Base-by-base conservation (phyloP, 2,113 vertebrate species). In the Copsychus sechellarum region DNA sequence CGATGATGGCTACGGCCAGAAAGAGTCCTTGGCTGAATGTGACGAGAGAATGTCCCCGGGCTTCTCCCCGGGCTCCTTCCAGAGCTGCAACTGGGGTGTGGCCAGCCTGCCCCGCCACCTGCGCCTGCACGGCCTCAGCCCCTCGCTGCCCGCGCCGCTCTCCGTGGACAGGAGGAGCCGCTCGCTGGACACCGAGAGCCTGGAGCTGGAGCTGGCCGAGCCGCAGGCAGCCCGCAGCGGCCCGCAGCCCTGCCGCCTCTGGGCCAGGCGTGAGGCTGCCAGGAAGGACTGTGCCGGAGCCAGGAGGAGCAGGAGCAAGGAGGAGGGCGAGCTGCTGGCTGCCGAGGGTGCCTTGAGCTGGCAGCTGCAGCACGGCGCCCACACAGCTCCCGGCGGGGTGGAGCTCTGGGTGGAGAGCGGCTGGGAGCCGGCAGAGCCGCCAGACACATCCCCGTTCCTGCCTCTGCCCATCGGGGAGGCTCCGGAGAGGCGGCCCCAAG, bases 41-140 rank as follows among this genome's bases (percentile, higher is more conserved):
- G 98, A 98, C 61, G 98, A 98, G 93, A 97, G 98, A 77, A 98
- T 98, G 96, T 98, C 96, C 98, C 98, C 84, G 72, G 98, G 94
- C 98, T 98, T 65, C 98, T 91, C 92, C 78, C 98, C 95, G 78
- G 98, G 97, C 94, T 89, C 98, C 78, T 97, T 98, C 92, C 96
- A 96, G 51, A 97, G 97, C 94, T 97, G 98, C 22, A 96, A 97
- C 53, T 99, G 99, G 99, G 98, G 98, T 1, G 98, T 99, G 12
- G 97, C 99, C 77, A 99, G 99, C 98, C 98, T 99, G 64, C 99
- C 99, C 61, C 98, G 98, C 40, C 98, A 99, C 92, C 97, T 99
- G 9, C 98, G 98, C 77, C 97, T 98, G 28, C 98, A 98, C 20
- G 98, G 98, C 38, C 96, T 98, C 23, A 97, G 97, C 86, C 98